Evolutionary conservation across 2,888 invertebrate species (phyloP).

Genomic region (Drosophila nigricruria): DNA sequence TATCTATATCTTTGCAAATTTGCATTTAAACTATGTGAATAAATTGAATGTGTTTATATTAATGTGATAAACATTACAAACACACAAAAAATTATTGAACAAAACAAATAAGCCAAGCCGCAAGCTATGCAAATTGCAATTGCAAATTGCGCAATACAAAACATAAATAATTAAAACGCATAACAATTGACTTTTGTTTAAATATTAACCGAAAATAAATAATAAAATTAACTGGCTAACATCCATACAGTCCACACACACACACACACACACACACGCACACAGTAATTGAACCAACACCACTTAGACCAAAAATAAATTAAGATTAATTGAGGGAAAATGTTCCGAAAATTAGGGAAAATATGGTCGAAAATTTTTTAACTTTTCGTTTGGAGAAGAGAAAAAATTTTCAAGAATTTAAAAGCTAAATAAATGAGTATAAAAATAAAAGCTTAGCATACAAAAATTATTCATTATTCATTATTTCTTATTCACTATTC

Average conservation of each 20-base stretch:
- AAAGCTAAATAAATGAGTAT: constrained; percentile 46
- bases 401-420: constrained; percentile 77
- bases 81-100: constrained; percentile 25
- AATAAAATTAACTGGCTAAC: constrained; percentile 61
- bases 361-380: constrained; percentile 75
- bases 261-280: constrained; percentile 19
- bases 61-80: constrained; percentile 38
- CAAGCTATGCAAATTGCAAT: constrained; percentile 50
- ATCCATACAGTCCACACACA: constrained; percentile 14
- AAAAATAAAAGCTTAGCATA: constrained; percentile 7
- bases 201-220: constrained; percentile 63
- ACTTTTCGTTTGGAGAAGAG: constrained; percentile 54
- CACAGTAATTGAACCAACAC: constrained; percentile 56
- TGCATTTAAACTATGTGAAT: constrained; percentile 38
- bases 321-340: constrained; percentile 24
- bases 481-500: constrained; percentile 7
- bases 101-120: constrained; percentile 60
- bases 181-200: constrained; percentile 67
- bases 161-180: constrained; percentile 58
- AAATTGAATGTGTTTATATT: constrained; percentile 41
- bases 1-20: constrained; percentile 33
- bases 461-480: neutral
- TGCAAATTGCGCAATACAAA: constrained; percentile 38
- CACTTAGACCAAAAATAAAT: constrained; percentile 43
- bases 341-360: constrained; percentile 2